Base-by-base conservation (phyloP, 2,113 vertebrate genomes). In the Myanophis thanlyinensis region DNA sequence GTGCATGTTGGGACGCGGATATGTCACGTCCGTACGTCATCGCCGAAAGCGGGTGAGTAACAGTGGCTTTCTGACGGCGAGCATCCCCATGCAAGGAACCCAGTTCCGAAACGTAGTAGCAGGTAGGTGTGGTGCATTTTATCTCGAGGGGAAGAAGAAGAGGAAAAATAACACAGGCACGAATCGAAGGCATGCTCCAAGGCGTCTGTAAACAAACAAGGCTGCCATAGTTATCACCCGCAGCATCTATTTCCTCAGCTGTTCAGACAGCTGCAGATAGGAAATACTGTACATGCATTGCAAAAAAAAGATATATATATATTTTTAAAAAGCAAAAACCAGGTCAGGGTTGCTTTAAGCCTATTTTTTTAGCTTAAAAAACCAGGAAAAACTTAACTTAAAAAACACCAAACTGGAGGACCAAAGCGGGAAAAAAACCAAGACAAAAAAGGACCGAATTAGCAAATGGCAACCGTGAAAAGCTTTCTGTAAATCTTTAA, bases 41-140 rank as follows among this genome's bases (percentile, higher is more conserved):
- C 20, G 67, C 67, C 35, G 2, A 80, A 35, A 80, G 35, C 1
- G 5, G 62, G 1, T 96, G 96, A 96, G 95, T 96, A 95, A 92
- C 94, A 80, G 93, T 88, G 94, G 91, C 53, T 7, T 2, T 0
- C 85, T 85, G 51, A 91, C 91, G 85, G 94, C 88, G 95, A 93
- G 94, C 93, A 93, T 93, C 46, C 49, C 62, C 52, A 46, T 84
- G 51, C 95, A 95, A 95, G 93, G 95, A 92, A 93, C 91, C 85
- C 95, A 96, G 92, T 95, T 94, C 93, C 93, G 96, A 96, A 96
- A 94, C 95, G n/a, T 47, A 93, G 95, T 95, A 27, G 54, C 1
- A 97, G 97, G 54, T 3, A 97, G 97, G 97, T 95, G 97, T 96
- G 97, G 95, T 96, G 94, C 95, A 93, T 97, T 97, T 98, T 97